Evolutionary conservation across 2,797 vertebrate genomes (phyloP).

Genomic region (Echeneis naucrates): DNA sequence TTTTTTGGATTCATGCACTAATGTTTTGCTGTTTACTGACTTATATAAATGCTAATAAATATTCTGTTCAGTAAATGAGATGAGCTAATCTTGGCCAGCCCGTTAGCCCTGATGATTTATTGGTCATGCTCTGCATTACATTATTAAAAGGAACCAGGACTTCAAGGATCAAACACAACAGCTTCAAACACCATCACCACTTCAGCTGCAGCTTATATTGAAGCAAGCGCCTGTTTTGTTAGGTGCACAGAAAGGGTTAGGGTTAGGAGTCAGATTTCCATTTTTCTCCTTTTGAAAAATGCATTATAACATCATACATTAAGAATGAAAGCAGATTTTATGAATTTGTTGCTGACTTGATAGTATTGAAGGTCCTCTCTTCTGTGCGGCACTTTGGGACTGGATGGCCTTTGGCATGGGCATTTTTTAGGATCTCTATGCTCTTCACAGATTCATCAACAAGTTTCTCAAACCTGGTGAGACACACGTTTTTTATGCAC

Average conservation of each 20-base stretch:
- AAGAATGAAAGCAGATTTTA: constrained; percentile 2
- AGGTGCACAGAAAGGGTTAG: not conserved
- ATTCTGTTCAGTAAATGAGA: no score
- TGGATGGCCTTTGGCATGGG: constrained; percentile 86
- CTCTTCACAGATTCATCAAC: constrained; percentile 87
- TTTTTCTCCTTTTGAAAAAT: not conserved
- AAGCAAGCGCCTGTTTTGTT: not conserved
- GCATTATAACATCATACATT: not conserved
- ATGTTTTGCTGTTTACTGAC: not conserved
- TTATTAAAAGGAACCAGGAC: not conserved
- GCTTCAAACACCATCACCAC: not conserved
- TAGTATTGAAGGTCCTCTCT: constrained; percentile 88
- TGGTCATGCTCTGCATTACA: not conserved
- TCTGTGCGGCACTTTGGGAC: constrained; percentile 88
- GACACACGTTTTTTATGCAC: constrained; percentile 31
- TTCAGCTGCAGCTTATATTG: not conserved
- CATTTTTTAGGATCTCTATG: constrained; percentile 88
- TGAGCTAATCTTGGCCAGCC: no score
- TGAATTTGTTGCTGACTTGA: constrained; percentile 84
- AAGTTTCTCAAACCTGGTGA: constrained; percentile 88
- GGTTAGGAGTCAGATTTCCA: no score
- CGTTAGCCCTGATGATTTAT: not conserved
- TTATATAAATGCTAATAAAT: no score
- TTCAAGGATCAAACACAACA: not conserved
- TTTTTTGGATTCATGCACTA: not conserved